Base-by-base conservation (phyloP, 2,888 invertebrate species). In the Torymus auratus region DNA sequence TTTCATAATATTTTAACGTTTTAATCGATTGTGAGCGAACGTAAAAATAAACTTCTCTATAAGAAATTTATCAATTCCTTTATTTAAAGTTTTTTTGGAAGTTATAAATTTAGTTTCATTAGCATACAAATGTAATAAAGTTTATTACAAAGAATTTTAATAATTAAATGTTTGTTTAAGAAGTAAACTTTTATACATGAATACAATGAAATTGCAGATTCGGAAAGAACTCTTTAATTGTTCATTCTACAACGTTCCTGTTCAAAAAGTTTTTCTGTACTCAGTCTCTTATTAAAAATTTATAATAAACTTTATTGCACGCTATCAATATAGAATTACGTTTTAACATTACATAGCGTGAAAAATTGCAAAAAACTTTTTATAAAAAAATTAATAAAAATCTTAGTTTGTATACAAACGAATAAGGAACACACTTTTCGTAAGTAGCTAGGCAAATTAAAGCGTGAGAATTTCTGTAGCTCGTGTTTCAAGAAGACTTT, bases 381-480 rank as follows among this genome's bases (percentile, higher is more conserved):
- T 52, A 17, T 17, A 60, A 77, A 73, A 20, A 13, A 69, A 58
- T n/a, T 58, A 79, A 65, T 64, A 73, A 80, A 41, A 79, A 74
- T 70, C 4, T 15, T 65, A 62, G 65, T 14, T 64, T 65, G 70
- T 52, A 70, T 77, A 73, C 62, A 78, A 82, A 74, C 52, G 62
- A 82, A 74, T 71, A 56, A 76, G 70, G 61, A 82, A 82, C 67
- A 78, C 71, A 80, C 56, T 81, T 65, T 58, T 78, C 56, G 62
- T 81, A 81, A 81, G 41, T 64, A 78, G 41, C 62, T 28, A 64
- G 72, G 53, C 61, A 73, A 20, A 85, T 92, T 92, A 94, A 84
- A 94, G 92, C 76, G 95, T 95, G 83, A 96, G 92, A 89, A 96
- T 96, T 89, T 96, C 96, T 69, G 93, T 93, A n/a, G 96, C 96